Base-by-base conservation (phyloP, 2,797 vertebrate genomes). In the Xenopus petersii region DNA sequence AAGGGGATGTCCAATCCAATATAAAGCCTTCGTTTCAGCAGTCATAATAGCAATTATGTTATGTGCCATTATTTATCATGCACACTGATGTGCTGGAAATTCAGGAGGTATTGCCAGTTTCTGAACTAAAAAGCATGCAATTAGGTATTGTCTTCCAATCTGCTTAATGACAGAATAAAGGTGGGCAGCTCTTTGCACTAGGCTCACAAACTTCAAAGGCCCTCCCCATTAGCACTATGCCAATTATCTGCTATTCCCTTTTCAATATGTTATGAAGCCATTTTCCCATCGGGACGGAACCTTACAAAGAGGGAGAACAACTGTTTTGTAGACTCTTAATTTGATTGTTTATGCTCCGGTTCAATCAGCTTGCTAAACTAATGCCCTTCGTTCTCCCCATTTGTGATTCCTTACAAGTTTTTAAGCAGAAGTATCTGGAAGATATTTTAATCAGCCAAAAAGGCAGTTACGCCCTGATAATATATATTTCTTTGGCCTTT, bases 251-350 rank as follows among this genome's bases (percentile, higher is more conserved):
- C 21, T 26, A 1, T 62, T 5, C 64, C 63, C 12, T 56, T 60
- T 55, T 16, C 62, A 55, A 58, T 58, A 58, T 49, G 15, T 36
- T 65, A 60, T 42, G 36, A 46, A 71, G 75, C 64, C 64, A 62
- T 61, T 72, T 67, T 77, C 26, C 60, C 48, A 42, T 58, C 15
- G n/a, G 15, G n/a, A 12, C 7, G 24, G 10, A 60, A 56, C 16
- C 21, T 11, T 11, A 60, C 58, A 60, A 60, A 60, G 24, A 60
- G 13, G 10, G 10, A 26, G 24, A 10, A 60, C 12, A 13, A 60
- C 17, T 60, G 9, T 26, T 60, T 60, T 26, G 10, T 12, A 11
- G 8, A 24, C 17, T 26, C 21, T 0, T 60, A 24, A 60, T 10
- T 60, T 60, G 17, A 60, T 26, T 60, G 17, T 60, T 60, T 60